Percentiles rank a stretch among this genome's conserved stretches.
Conservation (phyloP, 2,113 vertebrate genomes). For the Oryzias curvinotus region DNA sequence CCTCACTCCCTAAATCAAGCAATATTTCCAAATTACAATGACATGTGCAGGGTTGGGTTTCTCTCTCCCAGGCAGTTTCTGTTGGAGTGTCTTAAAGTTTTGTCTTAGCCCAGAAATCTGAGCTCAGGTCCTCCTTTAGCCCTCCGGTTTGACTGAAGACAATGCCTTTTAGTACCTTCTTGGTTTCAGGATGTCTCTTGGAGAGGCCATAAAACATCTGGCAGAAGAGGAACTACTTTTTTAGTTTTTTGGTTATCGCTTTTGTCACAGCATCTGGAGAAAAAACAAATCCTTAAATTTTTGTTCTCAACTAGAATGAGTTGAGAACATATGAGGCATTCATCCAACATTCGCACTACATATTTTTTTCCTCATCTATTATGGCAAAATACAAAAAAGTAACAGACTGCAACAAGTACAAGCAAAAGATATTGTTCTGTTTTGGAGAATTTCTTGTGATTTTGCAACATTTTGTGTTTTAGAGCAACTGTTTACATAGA, state of each 20-base stretch:
- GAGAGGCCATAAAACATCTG: not conserved
- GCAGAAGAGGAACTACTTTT: not conserved
- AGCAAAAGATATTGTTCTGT: too few species aligned
- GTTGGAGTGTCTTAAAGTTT: conserved; percentile 70
- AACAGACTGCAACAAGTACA: too few species aligned
- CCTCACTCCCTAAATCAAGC: conserved; percentile 66
- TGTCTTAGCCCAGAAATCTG: conserved; percentile 56
- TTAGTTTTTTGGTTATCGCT: not conserved
- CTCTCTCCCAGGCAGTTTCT: conserved; percentile 63
- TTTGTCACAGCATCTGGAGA: not conserved
- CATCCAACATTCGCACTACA: too few species aligned
- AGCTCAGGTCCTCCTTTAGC: conserved; percentile 39
- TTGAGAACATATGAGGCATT: too few species aligned
- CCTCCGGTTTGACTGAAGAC: conserved; percentile 37
- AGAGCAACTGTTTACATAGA: too few species aligned
- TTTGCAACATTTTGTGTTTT: too few species aligned
- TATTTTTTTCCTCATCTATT: too few species aligned
- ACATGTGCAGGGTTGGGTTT: conserved; percentile 70
- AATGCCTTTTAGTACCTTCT: conserved; percentile 50
- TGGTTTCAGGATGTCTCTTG: conserved; percentile 28
- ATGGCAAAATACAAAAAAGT: too few species aligned
- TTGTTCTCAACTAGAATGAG: too few species aligned
- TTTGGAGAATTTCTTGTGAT: too few species aligned
- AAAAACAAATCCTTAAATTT: too few species aligned
- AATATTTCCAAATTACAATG: conserved; percentile 70